Percentiles rank a stretch among this genome's conserved stretches.
Evolutionary conservation across 2,113 vertebrate genomes (phyloP).

Genomic region (Heloderma charlesbogerti): DNA sequence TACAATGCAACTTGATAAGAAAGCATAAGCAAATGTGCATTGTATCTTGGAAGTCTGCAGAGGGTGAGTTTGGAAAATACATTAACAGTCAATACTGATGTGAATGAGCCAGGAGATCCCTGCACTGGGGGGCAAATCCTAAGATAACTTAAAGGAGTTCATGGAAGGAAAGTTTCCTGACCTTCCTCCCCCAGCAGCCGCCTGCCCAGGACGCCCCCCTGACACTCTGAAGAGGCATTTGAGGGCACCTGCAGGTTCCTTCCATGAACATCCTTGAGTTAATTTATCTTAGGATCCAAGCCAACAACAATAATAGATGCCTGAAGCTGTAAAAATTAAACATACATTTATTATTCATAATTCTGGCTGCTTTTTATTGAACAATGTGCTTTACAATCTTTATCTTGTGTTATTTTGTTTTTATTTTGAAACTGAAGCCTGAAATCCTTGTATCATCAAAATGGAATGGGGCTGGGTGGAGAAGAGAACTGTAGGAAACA

Average conservation of each 20-base stretch:
- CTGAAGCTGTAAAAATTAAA: neutral
- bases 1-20: neutral
- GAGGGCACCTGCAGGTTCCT: too few relatives aligned
- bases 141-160: too few relatives aligned
- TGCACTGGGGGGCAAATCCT: too few relatives aligned
- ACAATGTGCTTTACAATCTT: neutral
- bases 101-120: neutral
- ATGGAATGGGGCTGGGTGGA: neutral
- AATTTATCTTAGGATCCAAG: neutral
- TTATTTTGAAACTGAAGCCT: neutral
- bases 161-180: too few relatives aligned
- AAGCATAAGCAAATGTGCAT: neutral
- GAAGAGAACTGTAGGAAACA: slow-evolving; percentile 3
- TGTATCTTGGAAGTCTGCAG: neutral
- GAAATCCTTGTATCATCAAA: neutral
- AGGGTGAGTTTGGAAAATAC: neutral
- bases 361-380: neutral
- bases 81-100: neutral
- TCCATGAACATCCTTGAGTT: too few relatives aligned
- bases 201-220: too few relatives aligned
- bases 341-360: neutral
- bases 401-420: neutral
- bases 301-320: neutral
- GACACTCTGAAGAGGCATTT: too few relatives aligned
- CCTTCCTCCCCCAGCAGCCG: too few relatives aligned